Conservation (phyloP, 2,797 vertebrate genomes). For the Sebastes cheni region DNA sequence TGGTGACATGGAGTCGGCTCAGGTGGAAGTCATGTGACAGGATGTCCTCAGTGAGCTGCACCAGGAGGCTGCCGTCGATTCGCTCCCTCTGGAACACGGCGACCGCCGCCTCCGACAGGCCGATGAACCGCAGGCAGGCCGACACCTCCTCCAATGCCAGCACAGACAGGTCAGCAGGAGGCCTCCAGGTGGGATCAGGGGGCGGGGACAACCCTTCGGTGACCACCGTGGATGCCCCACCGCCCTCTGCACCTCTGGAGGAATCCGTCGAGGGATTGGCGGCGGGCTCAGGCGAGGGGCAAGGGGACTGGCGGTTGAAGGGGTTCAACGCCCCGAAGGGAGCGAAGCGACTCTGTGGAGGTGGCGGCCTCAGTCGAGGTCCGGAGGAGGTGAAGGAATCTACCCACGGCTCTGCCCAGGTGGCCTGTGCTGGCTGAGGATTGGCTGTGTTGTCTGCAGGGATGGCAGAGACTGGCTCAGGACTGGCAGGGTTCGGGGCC, state of each 20-base stretch:
- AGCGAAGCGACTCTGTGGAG: constrained; percentile 90
- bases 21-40: constrained; percentile 95
- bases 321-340: constrained; percentile 94
- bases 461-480: constrained; percentile 67
- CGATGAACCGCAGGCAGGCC: constrained; percentile 93
- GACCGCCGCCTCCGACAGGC: constrained; percentile 93
- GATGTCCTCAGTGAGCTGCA: constrained; percentile 97
- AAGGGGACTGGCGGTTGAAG: constrained; percentile 87
- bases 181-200: constrained; percentile 84
- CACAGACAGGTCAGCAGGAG: constrained; percentile 90
- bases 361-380: constrained; percentile 84
- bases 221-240: constrained; percentile 75
- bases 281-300: constrained; percentile 77
- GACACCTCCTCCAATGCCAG: constrained; percentile 97
- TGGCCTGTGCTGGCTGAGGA: constrained; percentile 83
- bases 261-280: constrained; percentile 60
- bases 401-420: constrained; percentile 83
- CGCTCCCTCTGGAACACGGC: constrained; percentile 93
- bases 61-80: constrained; percentile 96
- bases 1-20: constrained; percentile 97
- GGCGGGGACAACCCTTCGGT: constrained; percentile 77
- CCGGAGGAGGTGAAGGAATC: constrained; percentile 84
- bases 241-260: constrained; percentile 85
- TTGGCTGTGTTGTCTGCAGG: constrained; percentile 71
- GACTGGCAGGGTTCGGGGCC: constrained; percentile 81